Base-by-base conservation (phyloP, 2,888 invertebrate genomes). In the Hofmannophila pseudospretella region DNA sequence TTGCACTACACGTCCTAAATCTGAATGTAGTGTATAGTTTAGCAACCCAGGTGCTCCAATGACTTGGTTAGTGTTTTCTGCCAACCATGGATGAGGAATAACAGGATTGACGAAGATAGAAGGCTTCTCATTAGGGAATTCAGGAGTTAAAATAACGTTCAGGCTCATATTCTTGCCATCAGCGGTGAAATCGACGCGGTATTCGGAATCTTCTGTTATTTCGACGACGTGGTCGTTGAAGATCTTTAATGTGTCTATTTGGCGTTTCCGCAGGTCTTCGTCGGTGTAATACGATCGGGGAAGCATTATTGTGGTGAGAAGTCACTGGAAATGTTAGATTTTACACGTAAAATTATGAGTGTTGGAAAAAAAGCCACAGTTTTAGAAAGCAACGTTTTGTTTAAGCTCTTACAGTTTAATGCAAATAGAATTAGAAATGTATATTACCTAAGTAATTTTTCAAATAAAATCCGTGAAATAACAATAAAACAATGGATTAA, bases 191-290 rank as follows among this genome's bases (percentile, higher is more conserved):
- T 91, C 89, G 1, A 94, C 88, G 51, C 90, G 89, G 60, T 94
- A 95, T 60, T 94, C 94, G 0, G 89, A 86, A 59, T 92, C 91
- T 66, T 92, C 92, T 30, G 82, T 84, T 1, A 94, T 74, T 82
- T 94, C 94, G 13, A 89, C 76, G 12, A 95, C 95, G 82, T 94
- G 91, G 54, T 93, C 94, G 68, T 95, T 95, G 65, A 94, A 95
- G 53, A 94, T 89, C 82, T 94, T 94, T 48, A 95, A 70, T 3
- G 94, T 94, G 64, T 94, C 93, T 49, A 94, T 94, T 84, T 95
- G 94, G 16, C 91, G 89, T 74, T 90, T 92, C 63, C 92, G 78
- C 41, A 86, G 62, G 49, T 90, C 89, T 36, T 85, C 80, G 41
- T 90, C 90, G 8, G 75, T 78, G 61, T 88, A 87, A 58, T 88